Evolutionary conservation across 2,113 vertebrate genomes (phyloP).

Genomic region (Dolichotis patagonum): DNA sequence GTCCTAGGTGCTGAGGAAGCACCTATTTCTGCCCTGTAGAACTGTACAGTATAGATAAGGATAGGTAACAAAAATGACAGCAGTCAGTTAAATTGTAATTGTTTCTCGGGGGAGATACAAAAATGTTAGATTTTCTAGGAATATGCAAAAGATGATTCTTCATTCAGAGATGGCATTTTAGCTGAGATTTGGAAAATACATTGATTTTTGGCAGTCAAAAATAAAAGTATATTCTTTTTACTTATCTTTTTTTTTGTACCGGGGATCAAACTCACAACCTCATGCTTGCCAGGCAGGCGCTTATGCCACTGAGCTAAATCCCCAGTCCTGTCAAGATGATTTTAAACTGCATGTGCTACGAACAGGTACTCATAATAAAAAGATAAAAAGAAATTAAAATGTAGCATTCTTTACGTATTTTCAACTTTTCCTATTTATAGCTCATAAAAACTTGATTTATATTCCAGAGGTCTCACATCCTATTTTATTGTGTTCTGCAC

Average conservation of each 20-base stretch:
- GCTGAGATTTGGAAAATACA: neutral
- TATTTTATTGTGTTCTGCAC: constrained; percentile 27
- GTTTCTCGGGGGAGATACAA: neutral
- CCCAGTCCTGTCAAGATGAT: neutral
- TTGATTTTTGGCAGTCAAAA: constrained; percentile 43
- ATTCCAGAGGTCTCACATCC: neutral
- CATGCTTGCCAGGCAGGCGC: no score
- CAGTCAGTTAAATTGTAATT: constrained; percentile 35
- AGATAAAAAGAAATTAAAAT: neutral
- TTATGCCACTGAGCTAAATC: no score
- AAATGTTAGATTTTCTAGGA: neutral
- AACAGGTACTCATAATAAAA: neutral
- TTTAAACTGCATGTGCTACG: neutral
- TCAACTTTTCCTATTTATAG: constrained; percentile 32
- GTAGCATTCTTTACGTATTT: neutral
- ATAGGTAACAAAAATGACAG: neutral
- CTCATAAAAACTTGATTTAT: neutral
- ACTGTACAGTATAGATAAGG: neutral
- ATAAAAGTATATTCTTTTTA: neutral
- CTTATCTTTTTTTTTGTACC: no score
- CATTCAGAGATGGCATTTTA: neutral
- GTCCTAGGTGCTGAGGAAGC: neutral
- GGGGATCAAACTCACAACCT: no score
- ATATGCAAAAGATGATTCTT: constrained; percentile 15
- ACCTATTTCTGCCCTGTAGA: neutral